These are phyloP conservation scores for Aphrocallistes beatrix DNA, from an alignment of 37 sponge, comb jelly and placozoan genomes.

Conservation along the genomic window DNA sequence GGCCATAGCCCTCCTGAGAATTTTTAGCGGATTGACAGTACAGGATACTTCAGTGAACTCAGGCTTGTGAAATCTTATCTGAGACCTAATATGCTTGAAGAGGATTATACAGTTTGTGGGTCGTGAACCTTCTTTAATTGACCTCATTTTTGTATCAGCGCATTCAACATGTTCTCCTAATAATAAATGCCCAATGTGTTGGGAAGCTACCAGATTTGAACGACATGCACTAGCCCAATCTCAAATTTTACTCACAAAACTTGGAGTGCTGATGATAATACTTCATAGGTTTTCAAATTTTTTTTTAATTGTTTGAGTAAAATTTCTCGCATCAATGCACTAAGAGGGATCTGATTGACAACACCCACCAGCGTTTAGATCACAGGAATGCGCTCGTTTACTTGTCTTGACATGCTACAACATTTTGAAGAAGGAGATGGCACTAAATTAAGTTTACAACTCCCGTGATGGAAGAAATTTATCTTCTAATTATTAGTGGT, in stretches of 20 bases:
- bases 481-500: neutral
- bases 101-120: too few relatives aligned
- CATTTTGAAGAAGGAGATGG: neutral
- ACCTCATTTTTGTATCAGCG: neutral
- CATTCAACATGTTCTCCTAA: neutral
- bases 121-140: too few relatives aligned
- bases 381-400: neutral
- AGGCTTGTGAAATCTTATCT: too few relatives aligned
- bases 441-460: neutral
- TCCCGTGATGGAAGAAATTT: neutral
- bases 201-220: slow-evolving; percentile 1
- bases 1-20: too few relatives aligned
- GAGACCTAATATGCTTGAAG: too few relatives aligned
- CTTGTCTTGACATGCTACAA: slow-evolving; percentile 3
- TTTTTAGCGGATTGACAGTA: too few relatives aligned
- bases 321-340: slow-evolving; percentile 12
- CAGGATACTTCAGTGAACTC: too few relatives aligned
- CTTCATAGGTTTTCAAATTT: neutral
- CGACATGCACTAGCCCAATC: neutral
- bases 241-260: neutral
- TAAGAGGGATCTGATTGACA: slow-evolving; percentile 8
- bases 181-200: slow-evolving; percentile 7
- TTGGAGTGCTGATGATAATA: neutral
- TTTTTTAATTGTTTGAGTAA: neutral
- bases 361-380: neutral